These are phyloP conservation scores for Scaptomyza caliginosa DNA, from an alignment of 2,888 invertebrate species.

Conservation along the genomic window DNA sequence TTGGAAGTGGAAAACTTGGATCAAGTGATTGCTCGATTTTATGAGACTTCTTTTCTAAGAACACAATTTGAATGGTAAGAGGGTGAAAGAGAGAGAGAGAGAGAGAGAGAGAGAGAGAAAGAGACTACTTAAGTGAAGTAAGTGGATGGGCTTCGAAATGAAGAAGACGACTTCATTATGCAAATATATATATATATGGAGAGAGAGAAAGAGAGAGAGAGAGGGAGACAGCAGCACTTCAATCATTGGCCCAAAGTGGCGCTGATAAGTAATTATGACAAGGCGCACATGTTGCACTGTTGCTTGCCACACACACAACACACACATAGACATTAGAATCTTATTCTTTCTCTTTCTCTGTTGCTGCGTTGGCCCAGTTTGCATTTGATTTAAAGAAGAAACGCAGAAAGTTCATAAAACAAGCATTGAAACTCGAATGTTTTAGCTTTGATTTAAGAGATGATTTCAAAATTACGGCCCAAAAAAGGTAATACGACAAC, in stretches of 20 bases:
- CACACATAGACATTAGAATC: background rate
- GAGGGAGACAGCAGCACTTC: slow-evolving; percentile 43
- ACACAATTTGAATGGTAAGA: background rate
- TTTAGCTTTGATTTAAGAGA: no score
- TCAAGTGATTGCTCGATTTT: slow-evolving; percentile 18
- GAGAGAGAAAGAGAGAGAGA: no score
- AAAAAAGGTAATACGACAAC: slow-evolving; percentile 30
- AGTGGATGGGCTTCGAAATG: slow-evolving; percentile 34
- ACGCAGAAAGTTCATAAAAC: no score
- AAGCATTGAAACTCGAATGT: no score
- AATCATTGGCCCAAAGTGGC: slow-evolving; percentile 57
- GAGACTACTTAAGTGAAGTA: slow-evolving; percentile 43
- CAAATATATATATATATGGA: no score
- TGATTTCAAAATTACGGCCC: slow-evolving; percentile 58
- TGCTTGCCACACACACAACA: slow-evolving; percentile 4
- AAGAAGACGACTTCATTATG: slow-evolving; percentile 67
- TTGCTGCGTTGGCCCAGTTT: background rate
- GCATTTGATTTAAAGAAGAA: background rate
- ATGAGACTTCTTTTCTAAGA: slow-evolving; percentile 21
- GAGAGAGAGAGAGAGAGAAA: background rate
- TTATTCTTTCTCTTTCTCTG: background rate
- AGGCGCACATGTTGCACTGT: slow-evolving; percentile 39
- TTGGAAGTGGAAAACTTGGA: background rate
- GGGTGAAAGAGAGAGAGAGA: accelerated
- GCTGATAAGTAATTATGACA: slow-evolving; percentile 63